Conservation (phyloP, 2,797 vertebrate genomes). For the Mareca strepera region DNA sequence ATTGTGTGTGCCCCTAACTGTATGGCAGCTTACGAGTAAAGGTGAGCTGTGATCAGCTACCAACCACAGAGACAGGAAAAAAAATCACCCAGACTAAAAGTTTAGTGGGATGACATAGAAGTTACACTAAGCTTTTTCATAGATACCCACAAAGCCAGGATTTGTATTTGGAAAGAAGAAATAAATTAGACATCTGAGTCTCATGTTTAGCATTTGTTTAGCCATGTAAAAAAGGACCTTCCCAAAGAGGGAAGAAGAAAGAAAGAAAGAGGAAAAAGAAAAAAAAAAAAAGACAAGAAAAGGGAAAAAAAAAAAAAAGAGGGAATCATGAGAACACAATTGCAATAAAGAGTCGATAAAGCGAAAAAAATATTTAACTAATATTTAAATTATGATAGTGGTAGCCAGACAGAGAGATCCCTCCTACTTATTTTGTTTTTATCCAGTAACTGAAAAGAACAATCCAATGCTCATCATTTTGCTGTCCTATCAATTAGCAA, state of each 20-base stretch:
- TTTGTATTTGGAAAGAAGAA: neutral
- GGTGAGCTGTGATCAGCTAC: neutral
- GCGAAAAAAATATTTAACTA: constrained; percentile 21
- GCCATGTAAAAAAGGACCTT: neutral
- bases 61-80: neutral
- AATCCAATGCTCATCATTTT: neutral
- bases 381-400: constrained; percentile 26
- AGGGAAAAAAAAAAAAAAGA: neutral
- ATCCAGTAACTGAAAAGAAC: neutral
- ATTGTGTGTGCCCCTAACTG: neutral
- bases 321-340: neutral
- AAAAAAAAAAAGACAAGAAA: neutral
- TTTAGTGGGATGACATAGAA: neutral
- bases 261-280: no score
- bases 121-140: neutral
- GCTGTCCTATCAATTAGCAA: neutral
- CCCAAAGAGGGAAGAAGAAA: neutral
- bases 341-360: neutral
- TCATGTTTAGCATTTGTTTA: neutral
- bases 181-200: neutral
- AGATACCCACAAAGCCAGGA: neutral
- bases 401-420: neutral
- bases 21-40: neutral
- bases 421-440: constrained; percentile 15
- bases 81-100: neutral